Conservation (phyloP, 2,797 vertebrate species). For the Phrynocephalus guinanensis region DNA sequence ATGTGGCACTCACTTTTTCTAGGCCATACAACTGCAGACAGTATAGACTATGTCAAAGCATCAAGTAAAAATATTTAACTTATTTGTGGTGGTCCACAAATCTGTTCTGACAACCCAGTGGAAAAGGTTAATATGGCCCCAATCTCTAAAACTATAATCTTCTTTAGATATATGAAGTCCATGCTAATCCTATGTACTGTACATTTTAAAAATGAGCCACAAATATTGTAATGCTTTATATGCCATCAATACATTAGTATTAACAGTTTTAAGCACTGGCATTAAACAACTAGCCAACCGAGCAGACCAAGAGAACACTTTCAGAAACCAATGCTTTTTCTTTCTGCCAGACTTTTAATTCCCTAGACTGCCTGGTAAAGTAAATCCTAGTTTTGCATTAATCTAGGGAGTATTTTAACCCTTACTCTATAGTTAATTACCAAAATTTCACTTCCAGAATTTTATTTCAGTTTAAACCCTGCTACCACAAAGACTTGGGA, state of each 20-base stretch:
- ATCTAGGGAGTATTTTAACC: not conserved
- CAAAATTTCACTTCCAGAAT: not conserved
- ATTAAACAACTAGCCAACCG: not conserved
- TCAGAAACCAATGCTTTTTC: slow-evolving; percentile 12
- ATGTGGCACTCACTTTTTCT: not conserved
- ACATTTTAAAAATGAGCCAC: not conserved
- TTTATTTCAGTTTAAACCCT: not conserved
- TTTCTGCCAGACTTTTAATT: not conserved
- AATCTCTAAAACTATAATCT: not conserved
- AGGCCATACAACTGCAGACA: fast-evolving
- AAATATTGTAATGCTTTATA: slow-evolving; percentile 2
- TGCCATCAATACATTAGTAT: not conserved
- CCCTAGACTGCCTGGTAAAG: not conserved
- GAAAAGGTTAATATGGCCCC: not conserved
- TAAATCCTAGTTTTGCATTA: not conserved
- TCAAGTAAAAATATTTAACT: not conserved
- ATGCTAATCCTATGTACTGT: slow-evolving; percentile 8
- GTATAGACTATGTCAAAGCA: not conserved
- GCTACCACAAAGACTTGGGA: not conserved
- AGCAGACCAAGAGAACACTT: not conserved
- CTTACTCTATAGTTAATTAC: not conserved
- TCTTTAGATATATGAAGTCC: not conserved
- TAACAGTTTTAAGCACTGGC: not conserved
- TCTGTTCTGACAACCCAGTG: not conserved
- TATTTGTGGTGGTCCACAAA: not conserved